Evolutionary conservation across 2,888 invertebrate genomes (phyloP).

Genomic region (Erebia palarica): DNA sequence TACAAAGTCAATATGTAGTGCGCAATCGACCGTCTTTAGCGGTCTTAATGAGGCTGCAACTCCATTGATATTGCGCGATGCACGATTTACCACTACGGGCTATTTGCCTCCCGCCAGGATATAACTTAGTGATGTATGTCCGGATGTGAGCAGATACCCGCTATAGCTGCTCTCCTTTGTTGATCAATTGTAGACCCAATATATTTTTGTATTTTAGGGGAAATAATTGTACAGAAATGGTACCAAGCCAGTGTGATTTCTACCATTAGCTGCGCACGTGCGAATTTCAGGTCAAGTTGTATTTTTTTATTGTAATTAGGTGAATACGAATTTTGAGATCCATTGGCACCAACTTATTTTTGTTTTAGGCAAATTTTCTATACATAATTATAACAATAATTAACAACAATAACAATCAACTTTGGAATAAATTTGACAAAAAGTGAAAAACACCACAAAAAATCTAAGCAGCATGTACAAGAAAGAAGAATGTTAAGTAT

Average conservation of each 20-base stretch:
- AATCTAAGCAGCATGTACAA: too few relatives aligned
- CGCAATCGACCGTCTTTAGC: slow-evolving; percentile 56
- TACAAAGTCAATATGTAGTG: slow-evolving; percentile 41
- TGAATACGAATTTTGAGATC: too few relatives aligned
- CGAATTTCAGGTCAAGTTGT: too few relatives aligned
- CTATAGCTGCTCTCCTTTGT: slow-evolving; percentile 43
- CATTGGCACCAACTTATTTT: too few relatives aligned
- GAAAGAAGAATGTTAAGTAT: too few relatives aligned
- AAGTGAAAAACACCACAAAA: too few relatives aligned
- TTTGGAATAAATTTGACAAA: too few relatives aligned
- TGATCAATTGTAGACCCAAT: slow-evolving; percentile 39
- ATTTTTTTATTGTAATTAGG: too few relatives aligned
- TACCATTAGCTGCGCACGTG: too few relatives aligned
- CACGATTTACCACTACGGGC: slow-evolving; percentile 77
- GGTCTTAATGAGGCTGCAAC: slow-evolving; percentile 62
- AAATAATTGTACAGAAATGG: slow-evolving; percentile 7
- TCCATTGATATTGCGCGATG: slow-evolving; percentile 72
- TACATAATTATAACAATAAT: too few relatives aligned
- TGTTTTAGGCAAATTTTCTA: too few relatives aligned
- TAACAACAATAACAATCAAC: too few relatives aligned
- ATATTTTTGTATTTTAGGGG: slow-evolving; percentile 29
- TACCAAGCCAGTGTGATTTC: not conserved
- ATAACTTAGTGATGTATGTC: slow-evolving; percentile 49
- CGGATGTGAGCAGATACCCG: slow-evolving; percentile 48
- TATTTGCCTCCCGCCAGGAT: slow-evolving; percentile 71